Percentiles rank a stretch among this genome's conserved stretches.
These are phyloP conservation scores for Perithous albicinctus DNA, from an alignment of 2,888 invertebrate genomes.

Conservation along the genomic window DNA sequence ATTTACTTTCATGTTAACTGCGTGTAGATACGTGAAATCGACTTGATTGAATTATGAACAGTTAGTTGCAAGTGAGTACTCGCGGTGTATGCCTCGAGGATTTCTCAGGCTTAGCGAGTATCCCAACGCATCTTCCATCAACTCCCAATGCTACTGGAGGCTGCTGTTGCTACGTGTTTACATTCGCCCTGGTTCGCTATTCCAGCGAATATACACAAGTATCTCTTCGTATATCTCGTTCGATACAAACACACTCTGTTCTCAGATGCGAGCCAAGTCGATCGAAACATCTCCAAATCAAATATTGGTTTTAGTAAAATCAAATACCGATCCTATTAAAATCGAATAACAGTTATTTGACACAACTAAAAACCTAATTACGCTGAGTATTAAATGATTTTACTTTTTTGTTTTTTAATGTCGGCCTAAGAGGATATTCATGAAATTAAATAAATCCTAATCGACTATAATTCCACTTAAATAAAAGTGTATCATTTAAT, in stretches of 20 bases:
- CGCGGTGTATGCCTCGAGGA: not conserved
- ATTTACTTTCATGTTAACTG: not conserved
- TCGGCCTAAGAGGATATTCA: no score
- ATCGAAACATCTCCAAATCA: no score
- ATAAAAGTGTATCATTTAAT: no score
- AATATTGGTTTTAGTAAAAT: no score
- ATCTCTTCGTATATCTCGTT: slow-evolving; percentile 36
- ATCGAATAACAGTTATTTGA: no score
- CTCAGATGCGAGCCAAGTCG: slow-evolving; percentile 16
- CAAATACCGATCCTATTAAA: no score
- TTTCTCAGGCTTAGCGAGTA: not conserved
- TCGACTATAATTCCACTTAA: no score
- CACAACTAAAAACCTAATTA: no score
- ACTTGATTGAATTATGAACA: not conserved
- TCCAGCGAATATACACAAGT: slow-evolving; percentile 54
- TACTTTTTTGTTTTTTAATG: no score
- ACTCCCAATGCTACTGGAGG: slow-evolving; percentile 15
- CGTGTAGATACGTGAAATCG: not conserved
- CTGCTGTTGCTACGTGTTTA: slow-evolving; percentile 53
- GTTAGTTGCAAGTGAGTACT: not conserved
- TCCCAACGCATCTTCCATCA: slow-evolving; percentile 21
- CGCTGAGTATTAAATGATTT: no score
- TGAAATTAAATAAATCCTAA: no score
- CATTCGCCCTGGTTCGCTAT: slow-evolving; percentile 50
- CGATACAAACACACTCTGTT: slow-evolving; percentile 32